Base-by-base conservation (phyloP, 2,113 vertebrate genomes). In the Smithornis capensis region DNA sequence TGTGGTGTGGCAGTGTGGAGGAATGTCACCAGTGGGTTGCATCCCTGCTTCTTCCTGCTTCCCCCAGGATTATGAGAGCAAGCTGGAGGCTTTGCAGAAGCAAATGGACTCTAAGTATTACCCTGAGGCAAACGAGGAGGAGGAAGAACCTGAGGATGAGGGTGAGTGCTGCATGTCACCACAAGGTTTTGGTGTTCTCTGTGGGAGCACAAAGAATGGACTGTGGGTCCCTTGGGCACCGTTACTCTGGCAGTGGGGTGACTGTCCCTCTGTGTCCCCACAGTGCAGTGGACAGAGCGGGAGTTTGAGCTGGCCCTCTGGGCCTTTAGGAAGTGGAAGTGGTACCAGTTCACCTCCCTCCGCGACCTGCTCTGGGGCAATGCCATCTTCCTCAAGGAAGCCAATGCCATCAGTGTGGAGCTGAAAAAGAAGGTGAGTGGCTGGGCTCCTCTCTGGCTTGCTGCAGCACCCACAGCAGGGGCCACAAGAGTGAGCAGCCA, bases 311-410 rank as follows among this genome's bases (percentile, higher is more conserved):
- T 99, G 59, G 99, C 99, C 0, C 97, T 99, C 78, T 99, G 99
- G 99, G 98, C 98, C 94, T 99, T 99, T 96, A 98, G 99, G 38
- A 99, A 99, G 95, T 99, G 99, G 99, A 98, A 98, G 77, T 99
- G 98, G 97, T 99, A 99, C 97, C 99, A 99, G 96, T 99, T 99
- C 97, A 99, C 99, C 15, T 99, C 99, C 2, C 98, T 99, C 14
- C 98, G 99, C 2, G 99, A 99, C 97, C 98, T 98, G 75, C 97
- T 99, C 29, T 99, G 99, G 99, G 99, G 99, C 79, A 99, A 99
- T 0, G 99, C 99, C 85, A 99, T 99, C 96, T 99, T 99, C 93
- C 98, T 99, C 15, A 99, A 99, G 94, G 99, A 99, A 96, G 99
- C 99, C 96, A 99, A 99, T 1, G 99, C 99, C 83, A 99, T 99